Percentiles rank a stretch among this genome's conserved stretches.
phyloP scores from a whole-genome alignment of 1,140 invertebrate species.

The Heliothis subflexa region DNA sequence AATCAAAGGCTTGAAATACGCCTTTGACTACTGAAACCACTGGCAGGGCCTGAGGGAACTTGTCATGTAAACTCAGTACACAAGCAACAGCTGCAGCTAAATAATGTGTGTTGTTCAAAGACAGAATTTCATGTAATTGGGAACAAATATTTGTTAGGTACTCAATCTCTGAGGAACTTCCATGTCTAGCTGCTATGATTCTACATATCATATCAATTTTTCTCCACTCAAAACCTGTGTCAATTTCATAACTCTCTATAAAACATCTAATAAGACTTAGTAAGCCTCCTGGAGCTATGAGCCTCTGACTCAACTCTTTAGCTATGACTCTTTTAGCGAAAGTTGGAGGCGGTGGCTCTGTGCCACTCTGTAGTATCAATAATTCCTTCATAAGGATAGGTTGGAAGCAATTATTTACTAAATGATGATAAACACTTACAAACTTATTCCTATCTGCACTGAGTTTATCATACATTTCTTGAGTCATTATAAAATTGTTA shows the following conservation, averaged over 20 bases:
- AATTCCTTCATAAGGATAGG: conserved; percentile 89
- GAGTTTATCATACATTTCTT: conserved; percentile 86
- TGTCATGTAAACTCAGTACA: conserved; percentile 85
- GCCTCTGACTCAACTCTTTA: conserved; percentile 87
- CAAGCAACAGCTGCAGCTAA: conserved; percentile 85
- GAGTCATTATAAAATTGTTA: conserved; percentile 82
- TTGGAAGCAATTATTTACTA: conserved; percentile 87
- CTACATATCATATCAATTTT: conserved; percentile 89
- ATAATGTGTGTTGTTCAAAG: conserved; percentile 79
- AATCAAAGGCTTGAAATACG: conserved; percentile 77
- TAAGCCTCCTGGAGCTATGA: conserved; percentile 88
- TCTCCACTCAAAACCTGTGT: conserved; percentile 88
- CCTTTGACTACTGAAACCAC: conserved; percentile 81
- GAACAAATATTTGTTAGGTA: conserved; percentile 85
- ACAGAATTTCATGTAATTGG: conserved; percentile 84
- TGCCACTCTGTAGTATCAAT: conserved; percentile 88
- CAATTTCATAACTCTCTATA: conserved; percentile 86
- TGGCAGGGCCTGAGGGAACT: conserved; percentile 77
- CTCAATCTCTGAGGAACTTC: conserved; percentile 83
- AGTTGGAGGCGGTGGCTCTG: conserved; percentile 86
- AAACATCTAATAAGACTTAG: conserved; percentile 88
- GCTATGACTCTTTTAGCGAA: conserved; percentile 89
- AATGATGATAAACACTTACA: conserved; percentile 82
- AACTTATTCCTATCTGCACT: conserved; percentile 86
- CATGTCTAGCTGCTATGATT: conserved; percentile 88